Base-by-base conservation (phyloP, 2,113 vertebrate genomes). In the Nicator chloris region DNA sequence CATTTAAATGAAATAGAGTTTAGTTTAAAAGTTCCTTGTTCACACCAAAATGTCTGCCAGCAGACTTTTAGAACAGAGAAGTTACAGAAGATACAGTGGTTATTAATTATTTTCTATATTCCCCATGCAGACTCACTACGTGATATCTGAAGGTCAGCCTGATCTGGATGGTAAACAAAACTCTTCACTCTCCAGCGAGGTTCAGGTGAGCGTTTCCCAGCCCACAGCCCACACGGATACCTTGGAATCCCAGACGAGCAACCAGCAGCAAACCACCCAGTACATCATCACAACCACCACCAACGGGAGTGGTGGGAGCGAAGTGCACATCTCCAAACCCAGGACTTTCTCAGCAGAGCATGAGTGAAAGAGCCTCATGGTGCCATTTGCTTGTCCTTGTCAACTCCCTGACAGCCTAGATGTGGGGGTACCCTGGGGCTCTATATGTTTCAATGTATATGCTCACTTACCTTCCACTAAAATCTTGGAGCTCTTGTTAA, bases 281-380 rank as follows among this genome's bases (percentile, higher is more conserved):
- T 99, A 99, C 97, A 99, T 99, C 92, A 99, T 99, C 93, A 99
- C 99, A 2, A 98, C 99, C 4, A 99, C 99, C 73, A 98, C 98
- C 95, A 99, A 98, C 0, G 98, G 98, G 37, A 98, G 96, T 2
- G 98, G 98, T 0, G 86, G 97, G 26, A 98, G 98, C 0, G 99
- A 99, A 76, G 98, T 99, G 72, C 99, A 99, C 80, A 99, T 99
- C 94, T 96, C 98, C 6, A 99, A 99, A 92, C 98, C 99, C 5
- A 99, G 98, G 98, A 81, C 68, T 82, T 92, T 77, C 13, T 44
- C 88, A 28, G 68, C 37, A 15, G 88, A 92, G 47, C 91, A 94
- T 1, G 91, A 97, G 13, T 91, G 93, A 95, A 69, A 83, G 37
- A 37, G 59, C 81, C 50, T 71, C 2, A 1, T 19, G 15, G 54